phyloP scores from a whole-genome alignment of 2,888 invertebrate genomes.

The Cactoblastis cactorum region DNA sequence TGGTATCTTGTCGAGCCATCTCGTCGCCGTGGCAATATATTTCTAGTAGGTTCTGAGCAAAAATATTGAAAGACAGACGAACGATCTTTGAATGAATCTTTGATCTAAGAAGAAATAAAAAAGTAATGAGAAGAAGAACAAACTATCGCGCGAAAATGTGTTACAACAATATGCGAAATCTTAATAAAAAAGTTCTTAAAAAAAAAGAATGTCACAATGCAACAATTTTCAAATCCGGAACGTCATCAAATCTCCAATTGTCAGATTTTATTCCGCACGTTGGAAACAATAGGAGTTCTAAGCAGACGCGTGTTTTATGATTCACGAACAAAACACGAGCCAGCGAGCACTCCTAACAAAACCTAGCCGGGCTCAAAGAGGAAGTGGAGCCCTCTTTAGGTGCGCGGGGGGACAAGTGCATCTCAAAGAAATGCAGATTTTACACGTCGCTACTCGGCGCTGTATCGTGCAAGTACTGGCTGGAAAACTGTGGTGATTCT shows the following conservation, averaged over 20 bases:
- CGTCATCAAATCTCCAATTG: constrained; percentile 10
- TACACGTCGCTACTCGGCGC: constrained; percentile 77
- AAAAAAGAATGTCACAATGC: background rate
- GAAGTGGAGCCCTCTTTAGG: constrained; percentile 76
- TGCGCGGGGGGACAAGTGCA: constrained; percentile 64
- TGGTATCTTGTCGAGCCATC: no score
- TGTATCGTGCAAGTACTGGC: constrained; percentile 57
- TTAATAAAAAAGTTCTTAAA: no score
- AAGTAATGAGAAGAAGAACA: no score
- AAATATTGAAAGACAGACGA: no score
- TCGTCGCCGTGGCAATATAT: no score
- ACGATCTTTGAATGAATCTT: no score
- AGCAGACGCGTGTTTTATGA: constrained; percentile 31
- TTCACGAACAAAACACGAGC: constrained; percentile 19
- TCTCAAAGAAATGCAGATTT: constrained; percentile 80
- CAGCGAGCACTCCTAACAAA: constrained; percentile 51
- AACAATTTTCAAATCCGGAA: background rate
- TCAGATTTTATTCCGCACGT: constrained; percentile 13
- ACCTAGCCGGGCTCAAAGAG: constrained; percentile 70
- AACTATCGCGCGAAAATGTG: no score
- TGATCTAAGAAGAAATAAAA: no score
- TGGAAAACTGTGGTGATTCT: constrained; percentile 18
- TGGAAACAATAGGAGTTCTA: constrained; percentile 16
- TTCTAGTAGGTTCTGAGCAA: no score
- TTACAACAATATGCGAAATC: no score